Evolutionary conservation across 2,797 vertebrate genomes (phyloP), one percentile per base, ranked within the genome.

Genomic region (Sorex maritimensis): DNA sequence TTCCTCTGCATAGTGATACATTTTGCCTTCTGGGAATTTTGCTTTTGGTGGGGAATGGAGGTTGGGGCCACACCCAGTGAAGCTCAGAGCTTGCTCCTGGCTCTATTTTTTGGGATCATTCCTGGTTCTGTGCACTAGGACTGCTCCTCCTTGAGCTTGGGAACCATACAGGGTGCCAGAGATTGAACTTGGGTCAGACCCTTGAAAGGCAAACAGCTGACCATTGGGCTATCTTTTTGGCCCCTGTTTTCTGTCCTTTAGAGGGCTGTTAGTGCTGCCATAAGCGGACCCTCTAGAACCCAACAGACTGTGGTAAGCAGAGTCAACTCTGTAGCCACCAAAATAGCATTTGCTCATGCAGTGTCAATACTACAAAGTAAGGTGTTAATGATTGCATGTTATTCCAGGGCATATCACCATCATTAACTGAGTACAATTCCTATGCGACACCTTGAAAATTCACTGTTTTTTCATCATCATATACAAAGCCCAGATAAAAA

Each of bases 381-480:
- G 79, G 68, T 79, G 82, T 74, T 69, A 81, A 71, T 75, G 63
- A 28, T 24, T 75, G 2, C 17, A 55, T 81, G 13, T 19, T 84
- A 84, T 75, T 58, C 41, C 34, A 46, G 2, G 74, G 24, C 52
- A 41, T 86, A 85, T 79, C 89, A 52, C 24, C 44, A 55, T 82
- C 58, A n/a, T 92, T 58, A 79, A 84, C 72, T 88, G 41, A 79
- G 67, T 58, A 38, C 82, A 90, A 86, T 69, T 15, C 10, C 41
- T 82, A 26, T 13, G 4, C 78, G 58, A 79, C 52, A 85, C 65
- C 30, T 67, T 75, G 26, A 44, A 38, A 65, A 4, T n/a, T 92
- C 55, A 44, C 11, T 85, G 58, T 69, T 44, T 78, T 77, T 80
- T 79, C 28, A 83, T 41, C 68, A 23, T 79, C 7, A 38, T 63